Evolutionary conservation across 1,140 invertebrate genomes (phyloP), one percentile per base, ranked within the genome.

Genomic region (Drosophila tropicalis): DNA sequence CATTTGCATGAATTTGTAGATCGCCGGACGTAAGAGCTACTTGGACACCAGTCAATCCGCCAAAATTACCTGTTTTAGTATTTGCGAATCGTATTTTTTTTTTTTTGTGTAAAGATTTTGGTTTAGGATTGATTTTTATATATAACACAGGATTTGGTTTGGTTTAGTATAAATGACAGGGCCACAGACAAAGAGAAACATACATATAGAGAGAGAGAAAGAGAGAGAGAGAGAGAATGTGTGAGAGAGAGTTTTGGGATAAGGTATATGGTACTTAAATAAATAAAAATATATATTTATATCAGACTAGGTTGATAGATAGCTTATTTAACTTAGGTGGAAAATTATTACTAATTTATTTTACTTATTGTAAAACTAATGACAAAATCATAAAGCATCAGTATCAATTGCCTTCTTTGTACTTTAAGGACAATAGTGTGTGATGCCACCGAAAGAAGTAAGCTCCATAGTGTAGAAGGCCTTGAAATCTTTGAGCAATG

Each of bases 1-100:
- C 90, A 90, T 91, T 91, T 90, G 82, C 85, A 90, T 91, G 90
- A 89, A 91, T 90, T 78, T 91, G 90, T 90, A 91, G 80, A 80
- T 91, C 90, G 81, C 90, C 90, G 74, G 90, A 78, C 83, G 90
- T 89, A 76, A 91, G 72, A 83, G 85, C 80, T 72, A 76, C 62
- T 77, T 80, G 84, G 71, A 74, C 86, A 90, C 86, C 77, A 72
- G 80, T 77, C 65, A 82, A 76, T 79, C 79, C 81, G 79, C 81
- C 89, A 91, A 91, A 85, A 90, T 91, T 91, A 91, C 89, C 89
- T 91, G 89, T 73, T 22, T 44, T 67, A 54, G 19, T 78, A 29
- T 74, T 71, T 32, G 63, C 62, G 40, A 63, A 62, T 54, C 10
- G 73, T 39, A 54, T 76, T 73, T 67, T 56, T 67, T 56, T 70